These are phyloP conservation scores for Spodoptera picta DNA, from an alignment of 2,888 invertebrate species.

Conservation along the genomic window DNA sequence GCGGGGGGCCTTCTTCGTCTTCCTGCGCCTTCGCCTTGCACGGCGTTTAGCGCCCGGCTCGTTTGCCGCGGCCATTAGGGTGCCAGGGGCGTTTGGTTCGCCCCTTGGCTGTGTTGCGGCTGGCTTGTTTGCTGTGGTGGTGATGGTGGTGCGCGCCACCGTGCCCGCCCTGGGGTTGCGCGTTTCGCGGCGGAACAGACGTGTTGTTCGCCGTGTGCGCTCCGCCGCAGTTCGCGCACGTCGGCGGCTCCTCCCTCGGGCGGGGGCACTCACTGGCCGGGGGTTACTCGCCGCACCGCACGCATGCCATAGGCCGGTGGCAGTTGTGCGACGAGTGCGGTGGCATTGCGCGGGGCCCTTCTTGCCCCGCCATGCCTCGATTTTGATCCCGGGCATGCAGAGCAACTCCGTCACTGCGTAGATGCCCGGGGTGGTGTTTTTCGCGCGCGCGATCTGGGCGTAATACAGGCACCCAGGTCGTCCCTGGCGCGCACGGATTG, in stretches of 20 bases:
- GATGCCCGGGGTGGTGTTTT: not conserved
- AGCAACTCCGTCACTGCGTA: not conserved
- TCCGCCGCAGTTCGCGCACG: no score
- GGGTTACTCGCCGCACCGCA: slow-evolving; percentile 26
- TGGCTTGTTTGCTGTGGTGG: no score
- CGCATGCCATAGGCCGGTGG: slow-evolving; percentile 12
- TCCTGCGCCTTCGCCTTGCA: no score
- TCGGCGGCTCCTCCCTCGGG: no score
- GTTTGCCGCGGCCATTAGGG: no score
- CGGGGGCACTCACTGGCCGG: slow-evolving; percentile 22
- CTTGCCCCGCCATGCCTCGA: not conserved
- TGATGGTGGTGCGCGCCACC: no score
- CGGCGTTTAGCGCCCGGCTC: no score
- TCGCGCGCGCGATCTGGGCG: slow-evolving; percentile 6
- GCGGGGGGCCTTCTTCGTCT: no score
- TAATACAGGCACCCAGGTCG: slow-evolving; percentile 2
- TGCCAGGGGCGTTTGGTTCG: no score
- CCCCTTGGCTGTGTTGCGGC: no score
- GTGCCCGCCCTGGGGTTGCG: no score
- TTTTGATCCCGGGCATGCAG: not conserved
- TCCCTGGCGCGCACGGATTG: not conserved
- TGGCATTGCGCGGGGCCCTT: slow-evolving; percentile 21
- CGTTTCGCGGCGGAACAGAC: not conserved
- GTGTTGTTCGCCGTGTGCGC: no score
- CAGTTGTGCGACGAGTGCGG: not conserved